These are phyloP conservation scores for Bilobella aurantiaca DNA, from an alignment of 1,140 invertebrate species.

Conservation along the genomic window DNA sequence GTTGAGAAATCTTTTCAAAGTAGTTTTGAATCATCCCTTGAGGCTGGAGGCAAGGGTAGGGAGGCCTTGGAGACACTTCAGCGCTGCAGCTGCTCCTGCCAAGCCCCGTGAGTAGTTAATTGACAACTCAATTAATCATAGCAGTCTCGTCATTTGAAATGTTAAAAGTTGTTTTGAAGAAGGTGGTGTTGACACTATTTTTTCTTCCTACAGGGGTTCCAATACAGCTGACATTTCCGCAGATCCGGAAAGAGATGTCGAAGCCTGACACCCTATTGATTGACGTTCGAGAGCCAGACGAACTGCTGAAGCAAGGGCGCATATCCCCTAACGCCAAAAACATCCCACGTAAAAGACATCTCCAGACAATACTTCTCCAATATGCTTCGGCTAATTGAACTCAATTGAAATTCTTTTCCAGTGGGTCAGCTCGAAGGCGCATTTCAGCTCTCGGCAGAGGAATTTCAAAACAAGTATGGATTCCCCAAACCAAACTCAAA, in stretches of 20 bases:
- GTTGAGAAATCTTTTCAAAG: too few relatives aligned
- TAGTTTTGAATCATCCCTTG: too few relatives aligned
- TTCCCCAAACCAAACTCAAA: conserved; percentile 13
- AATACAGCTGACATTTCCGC: conserved; percentile 15
- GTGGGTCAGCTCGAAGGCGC: conserved; percentile 18
- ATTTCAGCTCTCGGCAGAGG: conserved; percentile 1
- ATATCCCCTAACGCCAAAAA: conserved; percentile 16
- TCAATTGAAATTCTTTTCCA: conserved; percentile 3
- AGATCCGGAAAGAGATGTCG: conserved; percentile 20
- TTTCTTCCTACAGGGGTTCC: conserved; percentile 12
- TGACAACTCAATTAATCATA: too few relatives aligned
- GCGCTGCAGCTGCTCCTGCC: too few relatives aligned
- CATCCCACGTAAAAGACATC: conserved; percentile 25
- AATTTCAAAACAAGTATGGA: conserved; percentile 7
- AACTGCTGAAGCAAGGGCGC: conserved; percentile 21
- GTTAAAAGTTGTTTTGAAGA: too few relatives aligned
- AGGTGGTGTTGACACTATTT: too few relatives aligned
- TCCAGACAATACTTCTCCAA: neutral
- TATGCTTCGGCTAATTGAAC: neutral
- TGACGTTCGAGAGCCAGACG: conserved; percentile 26
- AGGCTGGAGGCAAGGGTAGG: too few relatives aligned
- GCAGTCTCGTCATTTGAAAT: too few relatives aligned
- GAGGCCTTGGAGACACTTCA: too few relatives aligned
- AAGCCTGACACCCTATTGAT: conserved; percentile 12
- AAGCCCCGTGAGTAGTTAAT: too few relatives aligned